Percentiles rank a stretch among this genome's conserved stretches.
Evolutionary conservation across 2,888 invertebrate species (phyloP).

Genomic region (Sepioteuthis lessoniana): DNA sequence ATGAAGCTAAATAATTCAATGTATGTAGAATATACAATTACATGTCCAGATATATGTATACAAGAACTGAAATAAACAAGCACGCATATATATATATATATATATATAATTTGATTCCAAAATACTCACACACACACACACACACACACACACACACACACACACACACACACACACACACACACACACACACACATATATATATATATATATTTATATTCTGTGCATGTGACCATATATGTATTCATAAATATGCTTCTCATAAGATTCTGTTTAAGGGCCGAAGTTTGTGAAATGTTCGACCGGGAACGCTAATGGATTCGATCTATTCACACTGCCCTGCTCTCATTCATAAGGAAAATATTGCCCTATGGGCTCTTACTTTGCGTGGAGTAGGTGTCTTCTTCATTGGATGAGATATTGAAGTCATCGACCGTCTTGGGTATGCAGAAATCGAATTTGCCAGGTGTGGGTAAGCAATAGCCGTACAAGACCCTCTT

Average conservation of each 20-base stretch:
- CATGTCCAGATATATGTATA: too few species aligned
- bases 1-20: too few species aligned
- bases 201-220: not conserved
- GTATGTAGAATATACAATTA: too few species aligned
- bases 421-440: not conserved
- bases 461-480: not conserved
- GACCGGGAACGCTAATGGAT: not conserved
- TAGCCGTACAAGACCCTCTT: not conserved
- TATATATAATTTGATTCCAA: too few species aligned
- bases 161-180: too few species aligned
- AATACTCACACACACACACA: too few species aligned
- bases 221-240: not conserved
- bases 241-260: not conserved
- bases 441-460: not conserved
- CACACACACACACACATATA: too few species aligned
- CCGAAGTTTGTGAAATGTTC: not conserved
- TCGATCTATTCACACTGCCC: not conserved
- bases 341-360: not conserved
- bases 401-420: not conserved
- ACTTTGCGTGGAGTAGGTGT: not conserved
- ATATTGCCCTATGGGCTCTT: not conserved
- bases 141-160: too few species aligned
- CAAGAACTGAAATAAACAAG: too few species aligned
- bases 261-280: not conserved
- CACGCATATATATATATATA: too few species aligned